These are phyloP conservation scores for Hemithea aestivaria DNA, from an alignment of 2,888 invertebrate genomes.

Conservation along the genomic window DNA sequence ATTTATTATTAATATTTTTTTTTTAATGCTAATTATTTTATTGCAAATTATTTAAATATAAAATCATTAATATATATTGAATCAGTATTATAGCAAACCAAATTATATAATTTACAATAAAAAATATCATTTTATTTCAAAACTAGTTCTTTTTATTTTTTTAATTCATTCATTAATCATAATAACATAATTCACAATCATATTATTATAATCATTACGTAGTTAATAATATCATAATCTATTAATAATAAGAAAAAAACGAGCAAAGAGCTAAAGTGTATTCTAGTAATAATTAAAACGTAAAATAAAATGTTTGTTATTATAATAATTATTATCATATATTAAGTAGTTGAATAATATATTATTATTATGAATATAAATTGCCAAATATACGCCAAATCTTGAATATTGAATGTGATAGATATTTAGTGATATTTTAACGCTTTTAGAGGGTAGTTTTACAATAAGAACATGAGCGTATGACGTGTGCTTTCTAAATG, in stretches of 20 bases:
- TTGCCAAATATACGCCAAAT: conserved; percentile 23
- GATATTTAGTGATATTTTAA: conserved; percentile 56
- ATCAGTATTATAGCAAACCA: no score
- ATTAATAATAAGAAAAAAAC: conserved; percentile 31
- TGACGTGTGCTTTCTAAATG: conserved; percentile 19
- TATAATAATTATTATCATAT: conserved; percentile 21
- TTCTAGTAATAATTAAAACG: conserved; percentile 65
- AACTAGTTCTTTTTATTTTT: conserved; percentile 10
- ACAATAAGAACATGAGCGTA: conserved; percentile 3
- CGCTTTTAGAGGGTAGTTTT: conserved; percentile 35
- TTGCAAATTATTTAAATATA: no score
- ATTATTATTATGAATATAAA: no score
- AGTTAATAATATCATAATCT: conserved; percentile 6
- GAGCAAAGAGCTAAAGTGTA: conserved; percentile 61
- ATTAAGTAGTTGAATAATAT: conserved; percentile 33
- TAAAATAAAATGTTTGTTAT: conserved; percentile 42
- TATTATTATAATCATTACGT: conserved; percentile 7
- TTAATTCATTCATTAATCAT: conserved; percentile 13
- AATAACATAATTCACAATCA: not conserved
- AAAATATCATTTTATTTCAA: no score
- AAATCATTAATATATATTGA: no score
- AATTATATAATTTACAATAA: no score
- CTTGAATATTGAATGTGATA: conserved; percentile 45
- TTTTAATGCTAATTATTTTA: no score
- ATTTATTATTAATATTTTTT: no score